These are phyloP conservation scores for Holacanthella duospinosa DNA, from an alignment of 2,888 invertebrate genomes.

Conservation along the genomic window DNA sequence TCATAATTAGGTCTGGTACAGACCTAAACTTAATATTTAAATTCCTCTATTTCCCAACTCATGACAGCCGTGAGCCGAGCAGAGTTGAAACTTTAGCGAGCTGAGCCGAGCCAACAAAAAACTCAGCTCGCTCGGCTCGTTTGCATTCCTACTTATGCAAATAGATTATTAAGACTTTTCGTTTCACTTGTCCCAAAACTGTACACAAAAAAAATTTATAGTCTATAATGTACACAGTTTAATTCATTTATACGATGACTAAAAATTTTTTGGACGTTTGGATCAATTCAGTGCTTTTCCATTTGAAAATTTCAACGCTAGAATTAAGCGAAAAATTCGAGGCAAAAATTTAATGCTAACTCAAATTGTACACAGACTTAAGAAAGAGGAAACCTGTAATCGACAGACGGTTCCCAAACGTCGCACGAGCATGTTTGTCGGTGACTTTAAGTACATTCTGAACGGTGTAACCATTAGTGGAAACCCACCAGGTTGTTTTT, in stretches of 20 bases:
- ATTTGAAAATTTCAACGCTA: constrained; percentile 8
- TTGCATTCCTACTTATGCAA: no score
- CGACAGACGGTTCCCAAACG: background rate
- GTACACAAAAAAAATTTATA: background rate
- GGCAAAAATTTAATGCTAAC: background rate
- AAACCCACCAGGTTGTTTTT: background rate
- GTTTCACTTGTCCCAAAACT: background rate
- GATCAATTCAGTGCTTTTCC: constrained; percentile 8
- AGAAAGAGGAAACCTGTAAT: background rate
- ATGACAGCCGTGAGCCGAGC: no score
- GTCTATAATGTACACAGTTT: constrained; percentile 10
- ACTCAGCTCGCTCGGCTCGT: no score
- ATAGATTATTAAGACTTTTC: background rate
- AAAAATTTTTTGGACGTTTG: background rate
- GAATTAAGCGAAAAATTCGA: background rate
- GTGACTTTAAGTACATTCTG: background rate
- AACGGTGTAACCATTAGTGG: background rate
- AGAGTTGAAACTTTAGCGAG: no score
- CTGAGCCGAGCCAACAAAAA: no score
- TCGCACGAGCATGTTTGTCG: background rate
- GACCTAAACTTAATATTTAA: no score
- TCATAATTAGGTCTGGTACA: no score
- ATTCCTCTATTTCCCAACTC: no score
- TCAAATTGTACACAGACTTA: constrained; percentile 2
- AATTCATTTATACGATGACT: constrained; percentile 4